phyloP scores from a whole-genome alignment of 2,797 vertebrate species.

The Pygocentrus nattereri region DNA sequence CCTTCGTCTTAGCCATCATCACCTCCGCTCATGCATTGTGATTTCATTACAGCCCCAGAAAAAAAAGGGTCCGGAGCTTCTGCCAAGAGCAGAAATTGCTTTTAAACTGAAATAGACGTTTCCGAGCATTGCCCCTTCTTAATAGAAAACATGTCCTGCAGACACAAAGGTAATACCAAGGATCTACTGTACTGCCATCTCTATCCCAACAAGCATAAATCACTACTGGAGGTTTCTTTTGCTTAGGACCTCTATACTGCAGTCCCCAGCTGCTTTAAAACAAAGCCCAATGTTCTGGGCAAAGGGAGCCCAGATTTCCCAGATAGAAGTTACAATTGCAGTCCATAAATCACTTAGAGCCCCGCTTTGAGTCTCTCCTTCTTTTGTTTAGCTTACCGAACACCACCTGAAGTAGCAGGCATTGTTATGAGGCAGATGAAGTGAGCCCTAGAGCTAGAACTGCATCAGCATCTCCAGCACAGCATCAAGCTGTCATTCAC shows the following conservation, averaged over 20 bases:
- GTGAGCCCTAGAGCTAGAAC: conserved; percentile 16
- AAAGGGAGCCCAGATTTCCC: conserved; percentile 48
- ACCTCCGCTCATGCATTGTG: conserved; percentile 64
- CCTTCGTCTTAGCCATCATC: conserved; percentile 56
- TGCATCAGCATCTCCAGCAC: conserved; percentile 1
- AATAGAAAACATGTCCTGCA: conserved; percentile 70
- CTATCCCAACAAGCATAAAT: conserved; percentile 67
- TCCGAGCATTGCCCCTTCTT: conserved; percentile 48
- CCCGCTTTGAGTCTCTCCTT: conserved; percentile 39
- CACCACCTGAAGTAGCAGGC: conserved; percentile 38
- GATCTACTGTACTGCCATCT: conserved; percentile 58
- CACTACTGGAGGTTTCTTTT: conserved; percentile 54
- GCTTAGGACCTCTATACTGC: conserved; percentile 54
- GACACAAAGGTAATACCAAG: conserved; percentile 60
- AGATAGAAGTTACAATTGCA: conserved; percentile 46
- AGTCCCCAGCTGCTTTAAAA: conserved; percentile 59
- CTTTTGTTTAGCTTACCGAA: conserved; percentile 43
- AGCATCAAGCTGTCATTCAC: not conserved
- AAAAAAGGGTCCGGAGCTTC: conserved; percentile 57
- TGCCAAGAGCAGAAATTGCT: conserved; percentile 60
- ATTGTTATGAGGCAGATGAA: conserved; percentile 32
- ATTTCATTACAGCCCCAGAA: conserved; percentile 65
- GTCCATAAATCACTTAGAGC: conserved; percentile 54
- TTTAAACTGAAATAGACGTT: conserved; percentile 67
- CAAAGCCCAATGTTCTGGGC: conserved; percentile 50